Evolutionary conservation across 1,140 invertebrate genomes (phyloP), one percentile per base, ranked within the genome.

Genomic region (Drosophila parabipectinata): DNA sequence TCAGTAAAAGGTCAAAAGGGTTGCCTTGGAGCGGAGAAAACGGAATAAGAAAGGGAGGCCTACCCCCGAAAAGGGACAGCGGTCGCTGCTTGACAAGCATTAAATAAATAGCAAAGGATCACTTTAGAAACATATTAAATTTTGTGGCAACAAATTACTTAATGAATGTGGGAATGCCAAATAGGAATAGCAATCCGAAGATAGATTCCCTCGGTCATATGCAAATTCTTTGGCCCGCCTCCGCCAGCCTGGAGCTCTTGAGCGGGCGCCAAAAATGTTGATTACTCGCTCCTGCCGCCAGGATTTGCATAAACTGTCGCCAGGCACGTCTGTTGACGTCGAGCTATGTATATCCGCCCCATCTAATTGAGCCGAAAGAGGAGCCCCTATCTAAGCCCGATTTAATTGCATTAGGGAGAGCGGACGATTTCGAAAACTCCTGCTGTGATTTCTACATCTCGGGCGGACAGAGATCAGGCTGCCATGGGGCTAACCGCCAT

Each of bases 1-100:
- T 87, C 82, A 87, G 88, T 87, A 83, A 88, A 78, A 79, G 83
- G 82, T 87, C 83, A 87, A 71, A 69, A 88, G 83, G 71, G 79
- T 80, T 77, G 50, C 32, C 41, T 8, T 14, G 9, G 4, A 26
- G 10, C 15, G 30, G 34, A 53, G 34, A 44, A 47, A 39, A 41
- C 21, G 18, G 18, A 14, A 30, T 15, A 45, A 10, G 51, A 47
- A 21, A 47, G 7, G 15, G 37, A 54, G 48, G 44, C 45, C 7
- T 32, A 51, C 37, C 39, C 44, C 44, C 21, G 37, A 68, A 44
- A 76, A 74, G 53, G 71, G 72, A 54, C 63, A 68, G 59, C 55
- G 51, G 59, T 47, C 57, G 26, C 37, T 28, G 68, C 32, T 39
- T 77, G 79, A 85, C 67, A 68, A 62, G 83, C 72, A 79, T 82